Evolutionary conservation across 2,888 invertebrate genomes (phyloP).

Genomic region (Eupithecia dodoneata): DNA sequence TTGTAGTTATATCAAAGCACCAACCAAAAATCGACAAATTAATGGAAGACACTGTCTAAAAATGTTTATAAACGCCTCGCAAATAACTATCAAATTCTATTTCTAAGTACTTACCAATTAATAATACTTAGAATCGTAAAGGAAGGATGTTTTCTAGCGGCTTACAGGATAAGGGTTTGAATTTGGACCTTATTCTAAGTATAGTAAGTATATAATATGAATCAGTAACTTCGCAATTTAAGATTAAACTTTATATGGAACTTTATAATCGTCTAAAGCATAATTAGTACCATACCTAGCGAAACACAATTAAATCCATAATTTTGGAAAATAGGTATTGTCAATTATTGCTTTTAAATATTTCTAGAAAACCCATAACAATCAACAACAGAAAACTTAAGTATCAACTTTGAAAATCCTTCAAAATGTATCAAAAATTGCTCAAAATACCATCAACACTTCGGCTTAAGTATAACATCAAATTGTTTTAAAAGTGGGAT

Average conservation of each 20-base stretch:
- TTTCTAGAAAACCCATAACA: conserved; percentile 20
- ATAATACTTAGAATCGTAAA: conserved; percentile 32
- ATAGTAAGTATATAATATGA: neutral
- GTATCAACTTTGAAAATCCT: conserved; percentile 35
- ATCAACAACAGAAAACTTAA: conserved; percentile 1
- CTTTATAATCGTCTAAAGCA: no score
- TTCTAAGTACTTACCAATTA: conserved; percentile 11
- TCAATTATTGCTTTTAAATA: conserved; percentile 66
- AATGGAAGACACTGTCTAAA: conserved; percentile 32
- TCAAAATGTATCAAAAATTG: conserved; percentile 40
- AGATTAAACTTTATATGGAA: neutral
- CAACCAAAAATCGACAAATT: conserved; percentile 28
- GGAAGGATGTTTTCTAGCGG: conserved; percentile 18
- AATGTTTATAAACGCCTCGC: conserved; percentile 28
- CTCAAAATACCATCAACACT: conserved; percentile 25
- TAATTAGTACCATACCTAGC: neutral
- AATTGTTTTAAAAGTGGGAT: neutral
- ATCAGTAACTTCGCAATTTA: neutral
- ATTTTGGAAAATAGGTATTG: conserved; percentile 65
- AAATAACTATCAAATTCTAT: conserved; percentile 39
- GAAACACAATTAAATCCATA: conserved; percentile 37
- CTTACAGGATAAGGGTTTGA: conserved; percentile 9
- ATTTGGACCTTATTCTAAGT: conserved; percentile 17
- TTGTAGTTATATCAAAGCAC: conserved; percentile 20
- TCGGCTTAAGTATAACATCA: neutral